Base-by-base conservation (phyloP, 2,113 vertebrate genomes). In the Bos taurus region DNA sequence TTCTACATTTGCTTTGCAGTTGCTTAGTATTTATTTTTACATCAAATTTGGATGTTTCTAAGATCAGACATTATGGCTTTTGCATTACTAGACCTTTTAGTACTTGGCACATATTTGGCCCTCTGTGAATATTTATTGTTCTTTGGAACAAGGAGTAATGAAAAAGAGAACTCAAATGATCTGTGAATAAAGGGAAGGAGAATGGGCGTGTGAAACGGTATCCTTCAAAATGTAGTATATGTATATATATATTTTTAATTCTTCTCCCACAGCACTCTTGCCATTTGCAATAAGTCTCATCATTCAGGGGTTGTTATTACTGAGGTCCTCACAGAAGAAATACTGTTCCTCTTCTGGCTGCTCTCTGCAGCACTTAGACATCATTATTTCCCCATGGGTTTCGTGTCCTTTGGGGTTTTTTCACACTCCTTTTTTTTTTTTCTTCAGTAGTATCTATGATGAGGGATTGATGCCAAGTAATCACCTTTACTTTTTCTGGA, bases 401-500 rank as follows among this genome's bases (percentile, higher is more conserved):
- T 93, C 30, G 19, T 86, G 83, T 97, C 86, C 93, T 98, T 94
- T 81, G 28, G n/a, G 30, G 74, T 97, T 90, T 83, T 84, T 81
- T 83, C 16, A 56, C 40, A 40, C 30, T 86, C 15, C 13, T 83
- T 91, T 97, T 71, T 46, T 71, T 43, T 43, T 11, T 97, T 85
- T n/a, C 67, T 81, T 78, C 54, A 43, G 36, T 96, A 50, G 43
- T 95, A 93, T 96, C 89, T 94, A 33, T 97, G 93, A 94, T 88
- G 26, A 96, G 95, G 80, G 52, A 86, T 19, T 48, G 84, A 77
- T 90, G 95, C 95, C 96, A 97, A 91, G 25, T 97, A 97, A 98
- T 98, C 96, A 97, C 94, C 80, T 92, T 94, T 74, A 92, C 46
- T 95, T 94, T 95, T 83, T 62, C 7, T 14, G 54, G n/a, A 4